Conservation (phyloP, 2,888 invertebrate genomes). For the Oscheius myriophilus region DNA sequence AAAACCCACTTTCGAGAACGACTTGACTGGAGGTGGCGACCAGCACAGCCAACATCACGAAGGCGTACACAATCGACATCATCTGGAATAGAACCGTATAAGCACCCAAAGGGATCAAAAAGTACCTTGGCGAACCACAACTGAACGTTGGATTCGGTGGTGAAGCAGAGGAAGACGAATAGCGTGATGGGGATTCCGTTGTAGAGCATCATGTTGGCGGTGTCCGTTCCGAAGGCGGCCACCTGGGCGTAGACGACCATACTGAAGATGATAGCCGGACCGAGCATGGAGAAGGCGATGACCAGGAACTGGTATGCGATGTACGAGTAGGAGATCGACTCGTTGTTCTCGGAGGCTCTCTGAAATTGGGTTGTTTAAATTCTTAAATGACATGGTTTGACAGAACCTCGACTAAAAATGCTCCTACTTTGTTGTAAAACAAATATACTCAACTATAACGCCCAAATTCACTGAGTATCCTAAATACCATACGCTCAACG, state of each 20-base stretch:
- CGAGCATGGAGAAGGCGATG: constrained; percentile 70
- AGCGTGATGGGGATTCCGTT: constrained; percentile 63
- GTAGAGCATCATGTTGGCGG: constrained; percentile 57
- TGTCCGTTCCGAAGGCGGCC: constrained; percentile 64
- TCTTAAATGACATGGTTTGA: no score
- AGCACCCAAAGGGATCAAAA: neutral
- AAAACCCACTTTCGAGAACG: constrained; percentile 62
- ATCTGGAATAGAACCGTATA: constrained; percentile 20
- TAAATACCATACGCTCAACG: no score
- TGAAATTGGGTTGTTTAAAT: constrained; percentile 43
- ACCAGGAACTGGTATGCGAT: constrained; percentile 70
- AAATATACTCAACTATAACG: neutral
- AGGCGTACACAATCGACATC: constrained; percentile 82
- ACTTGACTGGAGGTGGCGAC: constrained; percentile 72
- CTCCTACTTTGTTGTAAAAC: neutral
- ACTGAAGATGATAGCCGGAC: constrained; percentile 70
- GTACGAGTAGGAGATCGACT: constrained; percentile 66
- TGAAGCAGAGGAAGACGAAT: constrained; percentile 66
- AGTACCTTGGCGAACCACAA: constrained; percentile 76
- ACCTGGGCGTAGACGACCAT: constrained; percentile 70
- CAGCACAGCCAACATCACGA: constrained; percentile 87
- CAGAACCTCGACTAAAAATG: constrained; percentile 1
- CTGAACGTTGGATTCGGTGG: constrained; percentile 64
- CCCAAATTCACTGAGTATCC: neutral
- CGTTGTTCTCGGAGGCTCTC: constrained; percentile 66